A percentile compares a stretch with the other conserved stretches of the same genome.
These are phyloP conservation scores for Caerostris darwini DNA, from an alignment of 1,140 invertebrate genomes.

Conservation along the genomic window DNA sequence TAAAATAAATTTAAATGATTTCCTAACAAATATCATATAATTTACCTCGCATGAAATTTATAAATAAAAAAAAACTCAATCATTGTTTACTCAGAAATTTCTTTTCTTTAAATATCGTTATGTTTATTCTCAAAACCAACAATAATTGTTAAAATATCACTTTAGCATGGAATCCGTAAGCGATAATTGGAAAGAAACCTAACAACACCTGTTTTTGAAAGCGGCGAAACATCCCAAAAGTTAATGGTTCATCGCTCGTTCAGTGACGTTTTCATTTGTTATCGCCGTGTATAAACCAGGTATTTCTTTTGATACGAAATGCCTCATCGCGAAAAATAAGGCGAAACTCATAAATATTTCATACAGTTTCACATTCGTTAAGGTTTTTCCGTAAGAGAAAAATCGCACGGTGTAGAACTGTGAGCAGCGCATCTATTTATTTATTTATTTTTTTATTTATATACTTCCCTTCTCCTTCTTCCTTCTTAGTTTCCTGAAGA, in stretches of 20 bases:
- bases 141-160: too few relatives aligned
- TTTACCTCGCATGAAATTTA: too few relatives aligned
- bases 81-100: too few relatives aligned
- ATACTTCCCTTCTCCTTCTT: neutral
- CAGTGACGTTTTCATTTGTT: conserved; percentile 50
- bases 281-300: neutral
- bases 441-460: conserved; percentile 7
- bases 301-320: neutral
- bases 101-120: too few relatives aligned
- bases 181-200: neutral
- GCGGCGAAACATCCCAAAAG: neutral
- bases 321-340: conserved; percentile 9
- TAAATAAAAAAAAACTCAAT: too few relatives aligned
- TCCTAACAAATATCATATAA: too few relatives aligned
- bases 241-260: neutral
- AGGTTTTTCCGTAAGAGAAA: conserved; percentile 35
- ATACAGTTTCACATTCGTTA: conserved; percentile 64
- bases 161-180: neutral
- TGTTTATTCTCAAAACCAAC: too few relatives aligned
- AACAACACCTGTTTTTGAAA: neutral
- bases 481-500: conserved; percentile 18
- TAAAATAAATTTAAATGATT: too few relatives aligned
- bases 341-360: conserved; percentile 67
- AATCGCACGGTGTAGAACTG: conserved; percentile 3
- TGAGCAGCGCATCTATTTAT: neutral